Conservation (phyloP, 2,113 vertebrate genomes). For the Prunella himalayana region DNA sequence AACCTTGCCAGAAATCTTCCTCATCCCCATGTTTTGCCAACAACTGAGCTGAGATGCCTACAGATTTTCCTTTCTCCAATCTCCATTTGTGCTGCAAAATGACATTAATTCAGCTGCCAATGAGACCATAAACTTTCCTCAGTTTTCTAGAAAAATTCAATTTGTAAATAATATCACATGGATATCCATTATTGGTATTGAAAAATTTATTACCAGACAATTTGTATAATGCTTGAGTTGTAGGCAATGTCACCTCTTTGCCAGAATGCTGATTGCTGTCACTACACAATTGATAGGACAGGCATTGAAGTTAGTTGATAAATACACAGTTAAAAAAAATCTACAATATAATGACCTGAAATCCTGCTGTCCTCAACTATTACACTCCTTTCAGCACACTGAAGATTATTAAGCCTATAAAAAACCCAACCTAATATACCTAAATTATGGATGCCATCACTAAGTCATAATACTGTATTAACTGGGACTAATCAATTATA, state of each 20-base stretch:
- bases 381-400: neutral
- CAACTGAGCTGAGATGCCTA: neutral
- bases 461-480: neutral
- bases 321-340: neutral
- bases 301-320: neutral
- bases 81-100: neutral
- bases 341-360: neutral
- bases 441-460: neutral
- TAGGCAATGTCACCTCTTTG: neutral
- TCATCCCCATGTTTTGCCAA: neutral
- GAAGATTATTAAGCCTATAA: neutral
- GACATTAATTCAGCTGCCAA: neutral
- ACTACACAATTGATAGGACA: neutral
- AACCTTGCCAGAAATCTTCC: neutral
- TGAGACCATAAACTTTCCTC: neutral
- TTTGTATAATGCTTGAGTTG: neutral
- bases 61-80: neutral
- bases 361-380: neutral
- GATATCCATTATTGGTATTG: neutral
- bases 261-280: slow-evolving; percentile 6
- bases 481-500: neutral
- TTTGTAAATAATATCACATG: neutral
- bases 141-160: neutral
- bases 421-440: neutral
- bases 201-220: neutral